Conservation (phyloP, 1,140 invertebrate genomes). For the Drosophila parabipectinata region DNA sequence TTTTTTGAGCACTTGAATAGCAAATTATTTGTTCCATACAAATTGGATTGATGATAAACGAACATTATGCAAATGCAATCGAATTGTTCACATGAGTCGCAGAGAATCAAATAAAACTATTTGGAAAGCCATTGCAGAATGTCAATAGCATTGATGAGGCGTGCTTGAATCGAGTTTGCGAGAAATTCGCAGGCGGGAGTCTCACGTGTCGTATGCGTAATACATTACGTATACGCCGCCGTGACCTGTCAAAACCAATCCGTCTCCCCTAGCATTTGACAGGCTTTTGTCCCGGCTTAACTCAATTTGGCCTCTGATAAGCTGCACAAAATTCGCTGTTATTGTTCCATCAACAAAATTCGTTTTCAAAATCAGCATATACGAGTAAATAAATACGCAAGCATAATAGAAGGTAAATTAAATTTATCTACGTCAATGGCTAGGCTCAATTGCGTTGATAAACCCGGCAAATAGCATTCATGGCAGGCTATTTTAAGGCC, state of each 20-base stretch:
- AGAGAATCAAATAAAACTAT: conserved; percentile 18
- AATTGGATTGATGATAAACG: conserved; percentile 9
- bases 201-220: conserved; percentile 54
- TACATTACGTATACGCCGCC: conserved; percentile 57
- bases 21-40: conserved; percentile 19
- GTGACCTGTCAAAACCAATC: conserved; percentile 31
- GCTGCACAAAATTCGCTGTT: conserved; percentile 45
- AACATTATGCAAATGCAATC: conserved; percentile 39
- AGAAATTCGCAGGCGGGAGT: background rate
- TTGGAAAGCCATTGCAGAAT: conserved; percentile 10
- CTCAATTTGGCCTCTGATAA: conserved; percentile 68
- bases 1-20: background rate
- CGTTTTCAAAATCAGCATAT: conserved; percentile 59
- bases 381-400: conserved; percentile 45
- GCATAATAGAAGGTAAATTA: conserved; percentile 63
- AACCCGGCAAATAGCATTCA: conserved; percentile 66
- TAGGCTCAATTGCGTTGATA: conserved; percentile 70
- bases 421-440: conserved; percentile 79
- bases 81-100: conserved; percentile 2
- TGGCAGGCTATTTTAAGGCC: conserved; percentile 69
- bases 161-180: conserved; percentile 9
- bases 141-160: conserved; percentile 16
- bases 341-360: conserved; percentile 58
- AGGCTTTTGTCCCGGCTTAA: conserved; percentile 47
- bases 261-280: conserved; percentile 10